Conservation (phyloP, 2,888 invertebrate species). For the Trissolcus brochymenae region DNA sequence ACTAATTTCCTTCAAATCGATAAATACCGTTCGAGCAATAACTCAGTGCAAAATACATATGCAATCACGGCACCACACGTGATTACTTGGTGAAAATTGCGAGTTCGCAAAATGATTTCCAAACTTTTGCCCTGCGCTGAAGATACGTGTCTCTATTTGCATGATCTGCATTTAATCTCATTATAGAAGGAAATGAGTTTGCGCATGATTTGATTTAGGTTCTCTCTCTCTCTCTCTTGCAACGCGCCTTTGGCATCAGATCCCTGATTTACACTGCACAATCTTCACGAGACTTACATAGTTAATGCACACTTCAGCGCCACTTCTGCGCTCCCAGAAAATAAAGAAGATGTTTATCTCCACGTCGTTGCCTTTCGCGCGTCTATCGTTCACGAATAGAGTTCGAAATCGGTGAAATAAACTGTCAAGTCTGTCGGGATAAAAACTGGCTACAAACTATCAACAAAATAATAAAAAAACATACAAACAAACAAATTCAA, state of each 20-base stretch:
- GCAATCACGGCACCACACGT: constrained; percentile 10
- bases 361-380: constrained; percentile 13
- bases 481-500: too few species aligned
- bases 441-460: too few species aligned
- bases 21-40: constrained; percentile 1
- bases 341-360: constrained; percentile 35
- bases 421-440: too few species aligned
- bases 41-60: constrained; percentile 5
- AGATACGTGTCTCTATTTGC: constrained; percentile 13
- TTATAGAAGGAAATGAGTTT: constrained; percentile 8
- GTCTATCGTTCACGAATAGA: constrained; percentile 34
- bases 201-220: constrained; percentile 8
- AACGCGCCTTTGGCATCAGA: constrained; percentile 6
- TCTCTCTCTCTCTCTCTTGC: neutral
- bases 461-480: too few species aligned
- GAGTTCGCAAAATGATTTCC: constrained; percentile 21
- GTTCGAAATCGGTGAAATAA: too few species aligned
- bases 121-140: constrained; percentile 10
- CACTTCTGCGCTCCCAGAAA: constrained; percentile 10
- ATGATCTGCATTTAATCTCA: constrained; percentile 21
- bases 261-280: constrained; percentile 2
- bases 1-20: constrained; percentile 5
- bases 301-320: neutral
- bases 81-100: constrained; percentile 21
- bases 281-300: neutral